Evolutionary conservation across 1,140 invertebrate species (phyloP).

Genomic region (Pogonomyrmex californicus): DNA sequence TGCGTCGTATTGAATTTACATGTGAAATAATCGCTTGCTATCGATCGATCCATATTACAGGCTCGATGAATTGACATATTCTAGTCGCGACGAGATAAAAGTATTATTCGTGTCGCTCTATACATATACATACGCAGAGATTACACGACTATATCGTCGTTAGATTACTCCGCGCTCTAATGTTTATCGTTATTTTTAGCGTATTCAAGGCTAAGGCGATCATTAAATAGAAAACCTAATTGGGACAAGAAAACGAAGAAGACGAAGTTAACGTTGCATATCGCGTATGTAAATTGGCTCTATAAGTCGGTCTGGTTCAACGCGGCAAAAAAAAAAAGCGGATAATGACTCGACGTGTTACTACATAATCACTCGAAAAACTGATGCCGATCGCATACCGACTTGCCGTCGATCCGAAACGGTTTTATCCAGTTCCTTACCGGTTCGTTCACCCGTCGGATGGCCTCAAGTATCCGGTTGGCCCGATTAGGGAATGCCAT

Average conservation of each 20-base stretch:
- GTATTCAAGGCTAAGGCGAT: background rate
- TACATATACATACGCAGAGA: background rate
- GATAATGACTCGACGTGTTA: slow-evolving; percentile 46
- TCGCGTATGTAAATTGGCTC: slow-evolving; percentile 40
- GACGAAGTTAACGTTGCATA: slow-evolving; percentile 1
- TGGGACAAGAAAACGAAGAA: background rate
- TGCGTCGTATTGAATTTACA: slow-evolving; percentile 34
- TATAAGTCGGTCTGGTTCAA: background rate
- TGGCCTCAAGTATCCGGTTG: slow-evolving; percentile 64
- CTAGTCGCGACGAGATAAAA: background rate
- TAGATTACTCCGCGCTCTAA: slow-evolving; percentile 1
- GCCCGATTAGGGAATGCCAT: slow-evolving; percentile 59
- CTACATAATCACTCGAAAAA: slow-evolving; percentile 66
- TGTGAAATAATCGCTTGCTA: slow-evolving; percentile 11
- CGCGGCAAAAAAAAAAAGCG: background rate
- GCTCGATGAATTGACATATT: slow-evolving; percentile 38
- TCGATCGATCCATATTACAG: background rate
- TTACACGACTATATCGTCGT: slow-evolving; percentile 5
- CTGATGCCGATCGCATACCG: slow-evolving; percentile 63
- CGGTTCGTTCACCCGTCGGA: slow-evolving; percentile 65
- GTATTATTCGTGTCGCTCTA: slow-evolving; percentile 22
- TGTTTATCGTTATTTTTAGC: slow-evolving; percentile 39
- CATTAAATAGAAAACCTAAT: slow-evolving; percentile 23
- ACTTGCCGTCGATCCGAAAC: slow-evolving; percentile 67
- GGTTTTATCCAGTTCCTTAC: slow-evolving; percentile 62